These are phyloP conservation scores for Sebastes hubbsi DNA, from an alignment of 2,797 vertebrate genomes.

Conservation along the genomic window DNA sequence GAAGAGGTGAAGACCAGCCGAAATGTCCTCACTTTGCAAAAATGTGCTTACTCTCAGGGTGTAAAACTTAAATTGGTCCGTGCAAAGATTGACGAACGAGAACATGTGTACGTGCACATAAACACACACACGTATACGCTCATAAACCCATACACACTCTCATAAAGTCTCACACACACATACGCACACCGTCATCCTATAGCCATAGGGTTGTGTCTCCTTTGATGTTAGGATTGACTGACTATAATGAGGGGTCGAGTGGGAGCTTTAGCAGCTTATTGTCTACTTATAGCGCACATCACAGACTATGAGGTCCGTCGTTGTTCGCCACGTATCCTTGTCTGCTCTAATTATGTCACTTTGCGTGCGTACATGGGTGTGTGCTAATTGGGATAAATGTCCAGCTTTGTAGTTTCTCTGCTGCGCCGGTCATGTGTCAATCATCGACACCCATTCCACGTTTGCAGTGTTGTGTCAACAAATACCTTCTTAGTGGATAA, in stretches of 20 bases:
- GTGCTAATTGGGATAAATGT: conserved; percentile 74
- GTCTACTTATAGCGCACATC: conserved; percentile 65
- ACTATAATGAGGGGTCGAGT: conserved; percentile 68
- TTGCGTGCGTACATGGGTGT: conserved; percentile 32
- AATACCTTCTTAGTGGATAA: conserved; percentile 73
- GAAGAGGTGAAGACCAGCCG: conserved; percentile 21
- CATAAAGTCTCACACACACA: not conserved
- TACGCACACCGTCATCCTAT: conserved; percentile 24
- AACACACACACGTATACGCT: conserved; percentile 6
- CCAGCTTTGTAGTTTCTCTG: conserved; percentile 61
- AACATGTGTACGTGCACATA: conserved; percentile 41
- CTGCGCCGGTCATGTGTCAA: conserved; percentile 66
- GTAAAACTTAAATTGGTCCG: conserved; percentile 50
- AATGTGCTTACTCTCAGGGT: conserved; percentile 46
- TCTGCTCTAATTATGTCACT: conserved; percentile 71
- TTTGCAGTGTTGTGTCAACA: conserved; percentile 73
- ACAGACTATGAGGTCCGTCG: conserved; percentile 42
- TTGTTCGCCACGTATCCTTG: conserved; percentile 51
- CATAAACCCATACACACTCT: conserved; percentile 4
- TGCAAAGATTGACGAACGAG: conserved; percentile 37
- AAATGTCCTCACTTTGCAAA: conserved; percentile 43
- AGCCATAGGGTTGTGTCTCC: conserved; percentile 46
- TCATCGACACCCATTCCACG: conserved; percentile 62
- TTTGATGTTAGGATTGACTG: conserved; percentile 70
- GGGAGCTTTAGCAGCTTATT: conserved; percentile 73